These are phyloP conservation scores for Melanerpes formicivorus DNA, from an alignment of 2,113 vertebrate genomes.

Conservation along the genomic window DNA sequence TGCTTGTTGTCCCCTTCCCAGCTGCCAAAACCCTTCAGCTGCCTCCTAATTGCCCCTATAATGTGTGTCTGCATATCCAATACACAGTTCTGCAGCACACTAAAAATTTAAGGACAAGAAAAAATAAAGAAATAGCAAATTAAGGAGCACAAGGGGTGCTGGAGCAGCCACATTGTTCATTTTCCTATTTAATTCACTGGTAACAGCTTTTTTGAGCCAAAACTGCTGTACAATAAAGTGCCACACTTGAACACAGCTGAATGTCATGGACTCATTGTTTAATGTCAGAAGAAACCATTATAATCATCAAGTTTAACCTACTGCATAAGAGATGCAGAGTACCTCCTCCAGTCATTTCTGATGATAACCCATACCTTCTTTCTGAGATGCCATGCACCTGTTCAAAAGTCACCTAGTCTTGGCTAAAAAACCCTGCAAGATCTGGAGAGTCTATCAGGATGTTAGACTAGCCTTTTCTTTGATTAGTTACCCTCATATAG, in stretches of 20 bases:
- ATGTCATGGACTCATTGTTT: slow-evolving; percentile 24
- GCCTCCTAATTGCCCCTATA: slow-evolving; percentile 50
- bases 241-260: slow-evolving; percentile 33
- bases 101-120: slow-evolving; percentile 30
- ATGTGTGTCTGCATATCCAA: slow-evolving; percentile 23
- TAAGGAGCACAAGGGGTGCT: background rate
- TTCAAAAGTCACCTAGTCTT: background rate
- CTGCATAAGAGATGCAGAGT: background rate
- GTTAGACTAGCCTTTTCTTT: background rate
- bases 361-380: background rate
- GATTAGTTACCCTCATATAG: background rate
- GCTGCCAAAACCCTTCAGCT: slow-evolving; percentile 62
- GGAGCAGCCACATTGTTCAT: background rate
- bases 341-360: background rate
- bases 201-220: slow-evolving; percentile 18
- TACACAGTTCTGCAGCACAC: background rate
- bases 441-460: background rate
- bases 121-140: slow-evolving; percentile 42
- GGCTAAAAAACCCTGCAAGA: background rate
- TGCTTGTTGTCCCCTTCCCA: slow-evolving; percentile 46
- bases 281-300: slow-evolving; percentile 23
- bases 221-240: slow-evolving; percentile 25
- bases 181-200: slow-evolving; percentile 42
- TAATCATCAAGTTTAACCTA: slow-evolving; percentile 3
- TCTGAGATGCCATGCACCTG: background rate